Percentiles rank a stretch among this genome's conserved stretches.
Evolutionary conservation across 2,797 vertebrate genomes (phyloP).

Genomic region (Rousettus madagascariensis): DNA sequence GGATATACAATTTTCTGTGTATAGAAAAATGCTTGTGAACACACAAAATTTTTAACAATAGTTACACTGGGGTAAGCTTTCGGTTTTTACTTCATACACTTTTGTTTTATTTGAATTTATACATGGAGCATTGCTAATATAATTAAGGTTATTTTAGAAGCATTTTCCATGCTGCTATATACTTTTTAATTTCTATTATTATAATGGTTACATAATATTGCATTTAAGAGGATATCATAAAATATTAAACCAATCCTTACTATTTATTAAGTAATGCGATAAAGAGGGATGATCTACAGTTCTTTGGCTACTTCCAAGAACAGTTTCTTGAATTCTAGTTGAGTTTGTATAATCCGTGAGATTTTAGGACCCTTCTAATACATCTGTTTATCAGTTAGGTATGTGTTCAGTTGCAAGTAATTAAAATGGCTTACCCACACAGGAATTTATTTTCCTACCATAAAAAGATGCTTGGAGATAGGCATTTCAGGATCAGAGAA

Average conservation of each 20-base stretch:
- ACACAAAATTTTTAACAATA: not conserved
- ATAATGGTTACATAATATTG: conserved; percentile 1
- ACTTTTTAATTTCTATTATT: conserved; percentile 47
- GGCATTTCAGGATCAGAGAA: not conserved
- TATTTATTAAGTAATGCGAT: not conserved
- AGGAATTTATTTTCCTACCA: not conserved
- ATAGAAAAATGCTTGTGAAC: not conserved
- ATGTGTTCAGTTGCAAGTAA: not conserved
- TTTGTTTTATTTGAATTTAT: conserved; percentile 41
- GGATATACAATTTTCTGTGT: not conserved
- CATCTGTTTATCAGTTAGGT: not conserved
- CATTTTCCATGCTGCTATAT: not conserved
- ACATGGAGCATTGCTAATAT: not conserved
- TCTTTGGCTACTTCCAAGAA: not conserved
- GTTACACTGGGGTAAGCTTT: not conserved
- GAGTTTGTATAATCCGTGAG: not conserved
- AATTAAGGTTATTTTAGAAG: not conserved
- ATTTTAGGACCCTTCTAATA: not conserved
- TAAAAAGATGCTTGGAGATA: not conserved
- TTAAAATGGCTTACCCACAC: not conserved
- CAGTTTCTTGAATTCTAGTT: not conserved
- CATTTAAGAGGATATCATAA: conserved; percentile 8
- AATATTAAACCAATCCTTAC: not conserved
- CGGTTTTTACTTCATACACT: not conserved
- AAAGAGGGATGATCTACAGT: not conserved